These are phyloP conservation scores for Drosophila sp. DNA, from an alignment of 1,140 invertebrate species.

Conservation along the genomic window DNA sequence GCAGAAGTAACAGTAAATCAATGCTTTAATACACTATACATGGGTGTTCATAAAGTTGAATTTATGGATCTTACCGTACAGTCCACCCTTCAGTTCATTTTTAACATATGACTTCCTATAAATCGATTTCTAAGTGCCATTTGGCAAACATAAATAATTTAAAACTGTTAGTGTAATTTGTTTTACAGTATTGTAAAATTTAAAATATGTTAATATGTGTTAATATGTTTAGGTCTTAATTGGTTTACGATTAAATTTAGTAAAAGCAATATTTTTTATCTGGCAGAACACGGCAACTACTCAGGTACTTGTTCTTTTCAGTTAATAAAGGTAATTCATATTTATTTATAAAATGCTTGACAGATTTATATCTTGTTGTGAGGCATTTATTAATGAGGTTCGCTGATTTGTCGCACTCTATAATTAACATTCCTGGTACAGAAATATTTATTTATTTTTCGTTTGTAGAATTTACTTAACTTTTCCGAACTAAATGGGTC, in stretches of 20 bases:
- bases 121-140: no score
- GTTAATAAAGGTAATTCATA: neutral
- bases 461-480: neutral
- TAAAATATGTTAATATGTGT: neutral
- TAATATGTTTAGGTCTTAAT: no score
- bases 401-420: constrained; percentile 5
- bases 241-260: no score
- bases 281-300: no score
- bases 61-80: constrained; percentile 2
- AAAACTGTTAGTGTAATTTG: neutral
- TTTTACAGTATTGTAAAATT: no score
- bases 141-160: no score
- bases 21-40: constrained; percentile 2
- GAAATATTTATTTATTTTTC: neutral
- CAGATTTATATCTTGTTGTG: constrained; percentile 25
- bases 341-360: constrained; percentile 38
- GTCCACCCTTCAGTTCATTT: neutral
- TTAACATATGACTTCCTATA: neutral
- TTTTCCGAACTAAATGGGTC: neutral
- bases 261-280: no score
- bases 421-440: neutral
- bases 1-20: constrained; percentile 20
- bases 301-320: no score
- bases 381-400: neutral
- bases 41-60: constrained; percentile 17